Conservation (phyloP, 2,888 invertebrate genomes). For the Serripes groenlandicus region DNA sequence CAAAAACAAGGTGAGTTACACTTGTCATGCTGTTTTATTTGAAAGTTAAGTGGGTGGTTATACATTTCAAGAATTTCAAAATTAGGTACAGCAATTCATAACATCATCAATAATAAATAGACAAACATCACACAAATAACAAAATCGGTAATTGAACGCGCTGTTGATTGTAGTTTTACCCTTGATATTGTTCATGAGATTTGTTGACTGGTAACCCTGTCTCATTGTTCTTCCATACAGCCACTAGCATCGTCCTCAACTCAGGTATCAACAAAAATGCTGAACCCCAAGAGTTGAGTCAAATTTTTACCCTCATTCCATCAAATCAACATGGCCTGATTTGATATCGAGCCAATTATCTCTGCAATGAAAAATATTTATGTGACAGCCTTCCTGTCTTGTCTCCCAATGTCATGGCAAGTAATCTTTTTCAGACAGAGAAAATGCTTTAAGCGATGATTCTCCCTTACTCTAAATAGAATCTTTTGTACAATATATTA, state of each 20-base stretch:
- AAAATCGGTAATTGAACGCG: slow-evolving; percentile 26
- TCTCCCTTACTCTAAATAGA: too few species aligned
- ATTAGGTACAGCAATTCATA: slow-evolving; percentile 9
- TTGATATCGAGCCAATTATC: slow-evolving; percentile 45
- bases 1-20: background rate
- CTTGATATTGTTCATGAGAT: background rate
- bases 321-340: slow-evolving; percentile 32
- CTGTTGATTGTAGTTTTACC: slow-evolving; percentile 13
- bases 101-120: background rate
- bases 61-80: slow-evolving; percentile 2
- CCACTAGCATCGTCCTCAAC: slow-evolving; percentile 1
- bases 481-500: too few species aligned
- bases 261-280: slow-evolving; percentile 12
- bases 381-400: slow-evolving; percentile 27
- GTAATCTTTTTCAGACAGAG: background rate
- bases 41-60: background rate
- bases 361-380: slow-evolving; percentile 71
- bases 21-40: background rate
- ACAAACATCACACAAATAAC: slow-evolving; percentile 13
- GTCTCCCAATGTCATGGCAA: background rate
- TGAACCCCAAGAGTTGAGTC: slow-evolving; percentile 12
- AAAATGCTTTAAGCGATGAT: too few species aligned
- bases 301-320: slow-evolving; percentile 10
- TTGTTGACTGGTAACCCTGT: slow-evolving; percentile 1
- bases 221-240: slow-evolving; percentile 5